Evolutionary conservation across 1,140 invertebrate species (phyloP), one percentile per base, ranked within the genome.

Genomic region (Anastatus disparis): DNA sequence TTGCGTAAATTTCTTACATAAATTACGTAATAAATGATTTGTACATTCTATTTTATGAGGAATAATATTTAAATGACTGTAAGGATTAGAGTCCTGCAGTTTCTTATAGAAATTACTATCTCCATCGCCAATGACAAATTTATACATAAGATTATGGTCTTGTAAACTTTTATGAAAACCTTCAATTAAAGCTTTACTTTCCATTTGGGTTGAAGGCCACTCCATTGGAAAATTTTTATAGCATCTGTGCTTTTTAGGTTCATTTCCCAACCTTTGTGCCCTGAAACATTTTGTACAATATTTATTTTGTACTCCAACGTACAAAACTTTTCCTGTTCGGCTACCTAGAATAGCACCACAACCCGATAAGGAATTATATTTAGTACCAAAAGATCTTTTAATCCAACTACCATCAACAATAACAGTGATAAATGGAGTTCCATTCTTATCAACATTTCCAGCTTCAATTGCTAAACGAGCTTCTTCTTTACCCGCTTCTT

Each of bases 1-100:
- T 6, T n/a, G 31, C 10, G 4, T 35, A 4, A 35, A 6, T 35
- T 35, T 44, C 27, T 46, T 55, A 17, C 26, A 29, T 3, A 55
- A 31, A 29, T 55, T 55, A 3, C 27, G 26, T 13, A 50, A 10
- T n/a, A 50, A 20, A 24, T 50, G 48, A 40, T 40, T 59, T 6
- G 46, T 67, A 63, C 80, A 83, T 67, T 81, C 75, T 48, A 84
- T 76, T 79, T 87, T 87, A 70, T 78, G 75, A 3, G 84, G 77
- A 20, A 67, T 64, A 7, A 80, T 44, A 9, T 55, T 55, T 2
- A 31, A 55, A 2, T 55, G 1, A 6, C 9, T 3, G n/a, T 55
- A 55, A 1, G 29, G 40, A 26, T 2, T 77, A 56, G 12, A 72
- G 70, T 56, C 67, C 64, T 68, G 1, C n/a, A 87, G 78, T 62